Evolutionary conservation across 2,888 invertebrate genomes (phyloP).

Genomic region (Pilophorus perplexus): DNA sequence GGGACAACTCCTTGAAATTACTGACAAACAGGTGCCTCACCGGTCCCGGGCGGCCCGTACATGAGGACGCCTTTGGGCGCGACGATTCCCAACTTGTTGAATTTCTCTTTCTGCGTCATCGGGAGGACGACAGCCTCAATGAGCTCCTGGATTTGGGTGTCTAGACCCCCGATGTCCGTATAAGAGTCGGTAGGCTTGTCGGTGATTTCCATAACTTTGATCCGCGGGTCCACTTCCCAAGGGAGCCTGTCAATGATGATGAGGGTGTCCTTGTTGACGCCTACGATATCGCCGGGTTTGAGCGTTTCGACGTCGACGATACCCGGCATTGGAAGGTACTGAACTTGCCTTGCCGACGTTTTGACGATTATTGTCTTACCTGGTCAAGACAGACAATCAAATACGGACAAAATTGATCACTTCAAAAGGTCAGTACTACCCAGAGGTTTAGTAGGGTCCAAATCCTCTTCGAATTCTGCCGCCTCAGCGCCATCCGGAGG

Average conservation of each 20-base stretch:
- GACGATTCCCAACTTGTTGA: constrained; percentile 95
- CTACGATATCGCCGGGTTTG: constrained; percentile 94
- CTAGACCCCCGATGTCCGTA: constrained; percentile 98
- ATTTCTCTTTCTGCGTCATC: constrained; percentile 98
- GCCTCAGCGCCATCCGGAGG: constrained; percentile 98
- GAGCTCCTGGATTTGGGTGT: constrained; percentile 93
- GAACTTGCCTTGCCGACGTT: constrained; percentile 21
- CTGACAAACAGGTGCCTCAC: background rate
- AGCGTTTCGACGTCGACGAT: constrained; percentile 97
- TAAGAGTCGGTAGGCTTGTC: constrained; percentile 99
- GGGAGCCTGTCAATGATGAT: constrained; percentile 94
- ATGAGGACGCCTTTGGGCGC: constrained; percentile 94
- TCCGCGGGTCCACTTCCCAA: constrained; percentile 94
- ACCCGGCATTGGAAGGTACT: constrained; percentile 63
- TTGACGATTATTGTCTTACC: constrained; percentile 99
- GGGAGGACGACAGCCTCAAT: constrained; percentile 99
- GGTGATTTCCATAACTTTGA: constrained; percentile 99
- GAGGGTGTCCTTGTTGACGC: constrained; percentile 96
- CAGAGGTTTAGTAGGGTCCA: no score
- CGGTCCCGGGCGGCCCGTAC: constrained; percentile 88
- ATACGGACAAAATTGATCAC: background rate
- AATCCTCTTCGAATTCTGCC: constrained; percentile 61
- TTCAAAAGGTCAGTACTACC: background rate
- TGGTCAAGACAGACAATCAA: constrained; percentile 59
- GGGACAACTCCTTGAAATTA: background rate